Percentiles rank a stretch among this genome's conserved stretches.
Evolutionary conservation across 2,888 invertebrate species (phyloP).

Genomic region (Microplitis deprimator): DNA sequence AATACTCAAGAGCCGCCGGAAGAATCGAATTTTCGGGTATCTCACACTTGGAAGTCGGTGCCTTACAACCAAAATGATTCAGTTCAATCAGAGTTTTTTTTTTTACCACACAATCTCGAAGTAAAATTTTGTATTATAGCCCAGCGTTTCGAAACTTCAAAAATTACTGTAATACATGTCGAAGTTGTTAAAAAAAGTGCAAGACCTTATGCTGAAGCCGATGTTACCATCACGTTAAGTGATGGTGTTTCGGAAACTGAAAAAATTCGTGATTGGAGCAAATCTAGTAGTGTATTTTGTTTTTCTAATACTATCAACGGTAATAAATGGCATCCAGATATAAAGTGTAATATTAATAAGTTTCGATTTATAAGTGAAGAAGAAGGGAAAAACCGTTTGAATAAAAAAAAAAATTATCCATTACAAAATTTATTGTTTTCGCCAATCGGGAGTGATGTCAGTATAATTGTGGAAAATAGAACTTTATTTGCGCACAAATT

Average conservation of each 20-base stretch:
- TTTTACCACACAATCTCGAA: background rate
- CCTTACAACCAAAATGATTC: background rate
- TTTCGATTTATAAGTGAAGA: background rate
- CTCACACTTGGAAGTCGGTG: background rate
- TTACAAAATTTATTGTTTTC: background rate
- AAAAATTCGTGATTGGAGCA: background rate
- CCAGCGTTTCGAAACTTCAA: background rate
- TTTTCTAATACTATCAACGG: background rate
- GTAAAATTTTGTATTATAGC: background rate
- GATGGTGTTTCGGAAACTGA: background rate
- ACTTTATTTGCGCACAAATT: background rate
- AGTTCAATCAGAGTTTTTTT: background rate
- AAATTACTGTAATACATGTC: background rate
- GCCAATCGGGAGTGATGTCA: background rate
- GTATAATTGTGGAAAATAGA: background rate
- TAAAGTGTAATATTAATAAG: background rate
- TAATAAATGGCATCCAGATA: background rate
- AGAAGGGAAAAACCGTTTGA: background rate
- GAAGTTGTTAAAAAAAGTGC: background rate
- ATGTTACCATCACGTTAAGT: background rate
- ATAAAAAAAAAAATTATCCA: background rate
- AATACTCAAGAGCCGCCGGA: background rate
- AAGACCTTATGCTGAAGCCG: background rate
- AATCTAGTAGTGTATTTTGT: background rate
- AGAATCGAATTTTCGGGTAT: background rate